Conservation (phyloP, 2,797 vertebrate genomes). For the Myotis vivesi region DNA sequence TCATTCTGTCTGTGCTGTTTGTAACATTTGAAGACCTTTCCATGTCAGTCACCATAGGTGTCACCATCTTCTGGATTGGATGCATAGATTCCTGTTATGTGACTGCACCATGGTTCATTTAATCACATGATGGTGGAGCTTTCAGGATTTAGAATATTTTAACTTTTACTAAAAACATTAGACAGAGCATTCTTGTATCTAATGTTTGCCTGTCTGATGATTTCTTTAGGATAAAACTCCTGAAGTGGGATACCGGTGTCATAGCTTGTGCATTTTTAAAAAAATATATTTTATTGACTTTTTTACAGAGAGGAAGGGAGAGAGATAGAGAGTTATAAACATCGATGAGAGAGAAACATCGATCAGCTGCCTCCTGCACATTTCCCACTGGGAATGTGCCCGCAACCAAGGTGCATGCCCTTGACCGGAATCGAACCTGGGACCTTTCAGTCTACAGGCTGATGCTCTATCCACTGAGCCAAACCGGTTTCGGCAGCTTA, state of each 20-base stretch:
- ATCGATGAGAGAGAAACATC: too few species aligned
- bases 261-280: background rate
- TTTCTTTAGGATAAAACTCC: background rate
- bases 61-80: background rate
- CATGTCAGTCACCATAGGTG: background rate
- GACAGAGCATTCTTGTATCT: background rate
- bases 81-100: background rate
- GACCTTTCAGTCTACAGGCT: too few species aligned
- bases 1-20: background rate
- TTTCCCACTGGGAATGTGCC: too few species aligned
- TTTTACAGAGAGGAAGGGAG: too few species aligned
- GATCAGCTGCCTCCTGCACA: too few species aligned
- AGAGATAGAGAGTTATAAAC: too few species aligned
- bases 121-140: background rate
- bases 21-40: background rate
- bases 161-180: background rate
- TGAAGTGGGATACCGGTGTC: background rate
- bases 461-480: too few species aligned
- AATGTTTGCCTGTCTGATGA: background rate
- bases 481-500: too few species aligned
- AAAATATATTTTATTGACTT: too few species aligned
- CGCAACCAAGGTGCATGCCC: too few species aligned
- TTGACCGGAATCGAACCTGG: too few species aligned
- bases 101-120: background rate
- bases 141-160: background rate